Evolutionary conservation across 2,888 invertebrate genomes (phyloP), one percentile per base, ranked within the genome.

Genomic region (Hyles lineata): DNA sequence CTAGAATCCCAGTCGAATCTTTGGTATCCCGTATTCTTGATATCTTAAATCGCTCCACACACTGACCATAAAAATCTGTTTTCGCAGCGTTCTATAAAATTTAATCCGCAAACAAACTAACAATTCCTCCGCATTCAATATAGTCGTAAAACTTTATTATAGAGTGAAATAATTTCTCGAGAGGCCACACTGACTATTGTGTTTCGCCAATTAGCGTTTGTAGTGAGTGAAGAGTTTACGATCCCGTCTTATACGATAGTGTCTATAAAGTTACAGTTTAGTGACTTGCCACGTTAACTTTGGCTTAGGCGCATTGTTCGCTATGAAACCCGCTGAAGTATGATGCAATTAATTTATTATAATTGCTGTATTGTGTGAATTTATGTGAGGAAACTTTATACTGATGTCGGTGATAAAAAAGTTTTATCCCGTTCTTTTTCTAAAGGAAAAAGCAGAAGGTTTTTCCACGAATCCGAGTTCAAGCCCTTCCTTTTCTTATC

Each of bases 151-250:
- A 71, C 11, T 74, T 70, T 73, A 74, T 71, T 70, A 71, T 74
- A 70, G 32, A 61, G 52, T 70, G 73, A 73, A 73, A 70, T 70
- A 58, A 73, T 76, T 76, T 78, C 74, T 72, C 74, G 59, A 72
- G 32, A 61, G 60, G 62, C 73, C 60, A 58, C 71, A 71, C 71
- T 72, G 61, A 58, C 72, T 71, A 76, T 82, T 85, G 84, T 85
- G 79, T 78, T 82, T 84, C 81, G 83, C 87, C 89, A 90, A 91
- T 91, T 91, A 91, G 89, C 85, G 78, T 83, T 78, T 77, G 82
- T 82, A 83, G 82, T 82, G 86, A 83, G 82, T 82, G 81, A 83
- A 78, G 78, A 80, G 83, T 90, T 91, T 86, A 91, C 85, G 89
- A 86, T 82, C 82, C 81, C 81, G 83, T 15, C 43, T 43, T 11